A percentile compares a stretch with the other conserved stretches of the same genome.
Evolutionary conservation across 2,888 invertebrate genomes (phyloP).

Genomic region (Netelia melanura): DNA sequence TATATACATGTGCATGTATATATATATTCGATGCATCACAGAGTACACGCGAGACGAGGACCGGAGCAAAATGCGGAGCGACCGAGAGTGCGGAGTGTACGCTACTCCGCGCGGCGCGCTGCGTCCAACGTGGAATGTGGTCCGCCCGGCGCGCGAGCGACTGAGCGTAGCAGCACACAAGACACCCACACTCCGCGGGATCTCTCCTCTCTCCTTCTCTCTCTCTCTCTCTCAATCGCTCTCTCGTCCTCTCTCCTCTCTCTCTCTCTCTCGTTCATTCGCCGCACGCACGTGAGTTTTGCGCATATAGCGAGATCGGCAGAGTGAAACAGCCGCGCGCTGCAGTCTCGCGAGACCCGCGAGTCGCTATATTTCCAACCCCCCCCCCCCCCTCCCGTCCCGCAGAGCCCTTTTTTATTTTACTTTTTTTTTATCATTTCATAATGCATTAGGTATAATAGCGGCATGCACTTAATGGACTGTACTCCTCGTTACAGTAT

Average conservation of each 20-base stretch:
- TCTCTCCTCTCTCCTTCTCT: conserved; percentile 48
- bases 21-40: conserved; percentile 28
- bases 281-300: conserved; percentile 64
- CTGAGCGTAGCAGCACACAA: conserved; percentile 62
- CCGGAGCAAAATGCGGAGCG: conserved; percentile 1
- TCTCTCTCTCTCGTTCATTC: not conserved
- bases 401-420: conserved; percentile 69
- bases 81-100: conserved; percentile 33
- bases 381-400: not conserved
- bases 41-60: conserved; percentile 18
- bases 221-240: not conserved
- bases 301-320: conserved; percentile 43
- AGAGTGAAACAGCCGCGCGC: conserved; percentile 41
- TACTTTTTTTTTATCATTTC: conserved; percentile 78
- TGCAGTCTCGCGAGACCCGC: conserved; percentile 10
- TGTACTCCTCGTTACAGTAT: conserved; percentile 80
- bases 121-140: conserved; percentile 83
- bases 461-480: conserved; percentile 82
- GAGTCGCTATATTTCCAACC: not conserved
- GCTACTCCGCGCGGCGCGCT: conserved; percentile 73
- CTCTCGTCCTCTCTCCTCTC: not conserved
- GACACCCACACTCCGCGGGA: conserved; percentile 67
- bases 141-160: conserved; percentile 77
- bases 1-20: not conserved
- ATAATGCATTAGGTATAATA: conserved; percentile 83